Evolutionary conservation across 2,888 invertebrate genomes (phyloP), one percentile per base, ranked within the genome.

Genomic region (Heliconius hortense): DNA sequence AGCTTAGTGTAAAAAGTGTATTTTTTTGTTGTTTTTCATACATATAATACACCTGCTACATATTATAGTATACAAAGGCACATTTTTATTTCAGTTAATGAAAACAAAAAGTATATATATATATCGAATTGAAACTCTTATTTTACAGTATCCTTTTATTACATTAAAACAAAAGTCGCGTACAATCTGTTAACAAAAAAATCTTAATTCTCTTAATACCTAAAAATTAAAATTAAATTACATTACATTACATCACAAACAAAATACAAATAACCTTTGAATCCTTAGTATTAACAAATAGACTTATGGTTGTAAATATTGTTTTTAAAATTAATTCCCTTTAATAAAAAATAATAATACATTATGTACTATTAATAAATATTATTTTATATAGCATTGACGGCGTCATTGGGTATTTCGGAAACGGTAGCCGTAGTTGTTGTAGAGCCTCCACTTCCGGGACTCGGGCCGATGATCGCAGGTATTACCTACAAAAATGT

Each of bases 401-500:
- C 87, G 11, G 84, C 79, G 43, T 89, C 88, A 78, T 83, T 84
- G 11, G 88, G 86, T 13, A 83, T 78, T 13, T 87, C 87, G 2
- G 81, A 82, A 28, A 74, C 86, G 1, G 81, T 82, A 21, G 76
- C 35, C 64, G 43, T 35, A 74, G 70, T 71, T 24, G 68, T 66
- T 11, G 39, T 73, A 13, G 62, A 43, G 56, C 48, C 72, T 8
- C 69, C 59, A 31, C 35, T 60, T 4, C 70, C n/a, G 73, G 77
- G 3, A 81, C 80, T 70, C 87, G 88, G 11, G 31, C 89, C 89
- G 72, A 90, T 83, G 5, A 81, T 79, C 5, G 78, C 71, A 0
- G 80, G 82, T 31, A 82, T 80, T 11, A 81, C 75, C 81, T 80
- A 74, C 39, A 74, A 39, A n/a, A 10, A 56, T 56, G 10, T 18